These are phyloP conservation scores for Cyphomyrus discorhynchus DNA, from an alignment of 2,113 vertebrate genomes.

Conservation along the genomic window DNA sequence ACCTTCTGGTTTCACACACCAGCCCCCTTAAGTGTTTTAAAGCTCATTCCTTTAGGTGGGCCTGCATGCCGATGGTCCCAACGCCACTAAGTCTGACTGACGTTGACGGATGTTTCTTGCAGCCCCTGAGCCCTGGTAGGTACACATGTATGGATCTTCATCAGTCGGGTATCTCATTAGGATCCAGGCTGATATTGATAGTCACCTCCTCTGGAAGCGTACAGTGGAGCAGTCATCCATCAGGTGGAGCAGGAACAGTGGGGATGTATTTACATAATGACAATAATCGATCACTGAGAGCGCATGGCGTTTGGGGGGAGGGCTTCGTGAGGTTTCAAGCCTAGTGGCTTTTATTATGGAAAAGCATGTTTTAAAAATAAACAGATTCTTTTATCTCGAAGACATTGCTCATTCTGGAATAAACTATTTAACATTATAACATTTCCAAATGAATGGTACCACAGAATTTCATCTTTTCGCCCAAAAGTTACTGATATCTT, in stretches of 20 bases:
- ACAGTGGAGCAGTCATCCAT: neutral
- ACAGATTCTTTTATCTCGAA: neutral
- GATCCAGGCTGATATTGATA: neutral
- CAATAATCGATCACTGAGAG: neutral
- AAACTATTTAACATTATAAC: neutral
- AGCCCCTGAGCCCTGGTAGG: neutral
- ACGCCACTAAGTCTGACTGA: neutral
- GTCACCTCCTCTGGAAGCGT: neutral
- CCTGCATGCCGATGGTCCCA: neutral
- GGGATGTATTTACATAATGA: neutral
- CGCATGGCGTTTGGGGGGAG: neutral
- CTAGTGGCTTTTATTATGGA: neutral
- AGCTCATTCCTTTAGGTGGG: neutral
- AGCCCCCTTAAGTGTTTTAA: neutral
- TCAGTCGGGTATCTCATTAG: neutral
- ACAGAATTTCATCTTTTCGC: neutral
- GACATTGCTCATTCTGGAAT: neutral
- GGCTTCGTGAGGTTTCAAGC: neutral
- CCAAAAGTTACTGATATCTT: neutral
- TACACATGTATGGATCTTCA: neutral
- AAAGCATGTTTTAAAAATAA: neutral
- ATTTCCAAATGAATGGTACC: neutral
- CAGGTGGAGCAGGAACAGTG: neutral
- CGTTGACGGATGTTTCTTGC: neutral
- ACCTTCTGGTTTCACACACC: neutral